phyloP scores from a whole-genome alignment of 2,888 invertebrate species.

The Drosophila rubida region DNA sequence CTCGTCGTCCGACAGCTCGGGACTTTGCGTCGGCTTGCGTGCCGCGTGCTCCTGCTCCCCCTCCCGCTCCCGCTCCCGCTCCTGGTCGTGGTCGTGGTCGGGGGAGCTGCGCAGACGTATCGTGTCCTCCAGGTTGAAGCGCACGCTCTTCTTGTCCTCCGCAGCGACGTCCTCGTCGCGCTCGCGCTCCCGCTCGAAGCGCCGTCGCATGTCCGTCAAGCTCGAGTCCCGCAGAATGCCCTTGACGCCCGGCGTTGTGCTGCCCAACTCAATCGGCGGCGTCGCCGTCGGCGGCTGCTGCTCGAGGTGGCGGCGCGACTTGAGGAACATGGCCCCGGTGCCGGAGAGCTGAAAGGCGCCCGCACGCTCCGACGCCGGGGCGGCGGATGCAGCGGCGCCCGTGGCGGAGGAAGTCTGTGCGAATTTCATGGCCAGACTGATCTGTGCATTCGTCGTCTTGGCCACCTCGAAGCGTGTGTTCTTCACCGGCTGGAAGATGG shows the following conservation, averaged over 20 bases:
- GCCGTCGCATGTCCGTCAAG: constrained; percentile 82
- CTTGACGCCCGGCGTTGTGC: constrained; percentile 84
- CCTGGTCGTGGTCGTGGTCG: constrained; percentile 75
- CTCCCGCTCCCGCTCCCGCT: constrained; percentile 72
- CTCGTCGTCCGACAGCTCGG: constrained; percentile 38
- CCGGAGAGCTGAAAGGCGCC: constrained; percentile 85
- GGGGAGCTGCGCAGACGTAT: constrained; percentile 64
- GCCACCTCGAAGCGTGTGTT: constrained; percentile 83
- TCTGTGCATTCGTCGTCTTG: constrained; percentile 81
- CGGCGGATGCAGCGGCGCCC: not conserved
- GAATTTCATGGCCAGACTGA: constrained; percentile 79
- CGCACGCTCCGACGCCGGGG: constrained; percentile 48
- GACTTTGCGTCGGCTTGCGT: too few species aligned
- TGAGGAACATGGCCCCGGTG: constrained; percentile 88
- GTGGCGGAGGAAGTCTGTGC: constrained; percentile 23
- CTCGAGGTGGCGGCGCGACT: constrained; percentile 84
- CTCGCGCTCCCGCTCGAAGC: constrained; percentile 44
- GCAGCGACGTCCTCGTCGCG: constrained; percentile 57
- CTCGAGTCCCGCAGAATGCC: constrained; percentile 88
- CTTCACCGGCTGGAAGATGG: constrained; percentile 78
- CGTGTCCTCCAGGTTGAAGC: constrained; percentile 86
- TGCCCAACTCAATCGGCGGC: not conserved
- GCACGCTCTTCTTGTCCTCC: constrained; percentile 92
- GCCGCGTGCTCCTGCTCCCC: constrained; percentile 56
- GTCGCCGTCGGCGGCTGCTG: constrained; percentile 24